A percentile compares a stretch with the other conserved stretches of the same genome.
These are phyloP conservation scores for Scelioninae gen. 2 DNA, from an alignment of 2,888 invertebrate genomes.

Conservation along the genomic window DNA sequence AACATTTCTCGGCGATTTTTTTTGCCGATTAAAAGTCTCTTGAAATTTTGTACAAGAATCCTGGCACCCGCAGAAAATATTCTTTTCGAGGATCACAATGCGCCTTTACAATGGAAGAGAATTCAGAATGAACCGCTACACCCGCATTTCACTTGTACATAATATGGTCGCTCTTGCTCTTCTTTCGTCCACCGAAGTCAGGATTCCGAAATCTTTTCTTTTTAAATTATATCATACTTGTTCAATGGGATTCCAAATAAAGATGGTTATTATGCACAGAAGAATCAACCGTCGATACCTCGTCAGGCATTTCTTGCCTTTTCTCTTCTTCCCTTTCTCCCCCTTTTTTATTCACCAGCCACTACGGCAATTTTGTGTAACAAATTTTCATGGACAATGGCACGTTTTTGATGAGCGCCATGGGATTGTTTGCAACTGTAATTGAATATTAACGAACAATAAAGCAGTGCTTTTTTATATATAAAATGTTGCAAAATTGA, in stretches of 20 bases:
- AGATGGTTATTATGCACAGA: not conserved
- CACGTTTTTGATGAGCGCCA: not conserved
- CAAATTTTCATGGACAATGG: not conserved
- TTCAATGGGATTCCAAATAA: not conserved
- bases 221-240: not conserved
- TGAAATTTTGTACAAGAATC: conserved; percentile 17
- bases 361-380: too few relatives aligned
- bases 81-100: conserved; percentile 29
- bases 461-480: conserved; percentile 1
- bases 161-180: conserved; percentile 19
- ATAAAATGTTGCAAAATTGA: conserved; percentile 24
- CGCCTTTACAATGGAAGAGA: conserved; percentile 33
- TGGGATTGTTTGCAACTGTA: conserved; percentile 23
- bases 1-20: conserved; percentile 14
- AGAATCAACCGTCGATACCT: not conserved
- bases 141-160: conserved; percentile 42
- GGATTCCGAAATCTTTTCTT: not conserved
- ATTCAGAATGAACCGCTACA: conserved; percentile 31
- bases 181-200: conserved; percentile 3
- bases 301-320: not conserved
- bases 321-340: too few relatives aligned
- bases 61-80: conserved; percentile 44
- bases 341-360: not conserved
- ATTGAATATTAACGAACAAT: conserved; percentile 18
- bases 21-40: conserved; percentile 25